Evolutionary conservation across 37 sponge, comb jelly and placozoan species (phyloP).

Genomic region (Tethya wilhelma): DNA sequence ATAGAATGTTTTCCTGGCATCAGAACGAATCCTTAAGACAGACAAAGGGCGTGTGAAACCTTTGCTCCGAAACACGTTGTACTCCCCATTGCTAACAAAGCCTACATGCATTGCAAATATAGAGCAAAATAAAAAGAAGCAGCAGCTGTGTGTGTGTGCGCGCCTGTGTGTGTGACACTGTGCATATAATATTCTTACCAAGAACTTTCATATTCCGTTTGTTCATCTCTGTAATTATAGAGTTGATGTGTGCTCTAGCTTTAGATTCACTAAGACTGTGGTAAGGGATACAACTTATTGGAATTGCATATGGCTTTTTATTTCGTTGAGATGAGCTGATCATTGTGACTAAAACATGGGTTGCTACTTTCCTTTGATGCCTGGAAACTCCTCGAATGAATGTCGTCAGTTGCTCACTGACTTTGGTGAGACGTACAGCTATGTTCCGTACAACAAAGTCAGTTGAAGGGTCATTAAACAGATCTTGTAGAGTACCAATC

Average conservation of each 20-base stretch:
- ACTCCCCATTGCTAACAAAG: background rate
- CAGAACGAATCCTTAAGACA: background rate
- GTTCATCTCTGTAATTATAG: background rate
- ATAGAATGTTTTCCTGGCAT: background rate
- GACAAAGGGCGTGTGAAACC: background rate
- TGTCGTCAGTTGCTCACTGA: background rate
- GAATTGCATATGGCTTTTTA: constrained; percentile 46
- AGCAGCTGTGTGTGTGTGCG: constrained; percentile 49
- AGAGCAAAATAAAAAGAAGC: no score
- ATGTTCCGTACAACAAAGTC: background rate
- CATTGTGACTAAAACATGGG: constrained; percentile 50
- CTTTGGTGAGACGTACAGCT: background rate
- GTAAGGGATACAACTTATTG: constrained; percentile 34
- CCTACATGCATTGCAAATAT: background rate
- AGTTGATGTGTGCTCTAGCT: background rate
- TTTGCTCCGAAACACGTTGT: background rate
- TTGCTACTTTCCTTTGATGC: constrained; percentile 17
- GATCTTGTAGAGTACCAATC: background rate
- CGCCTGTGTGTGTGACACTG: constrained; percentile 27
- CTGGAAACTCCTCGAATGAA: background rate
- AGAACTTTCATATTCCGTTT: background rate
- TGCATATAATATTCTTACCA: background rate
- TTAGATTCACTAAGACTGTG: constrained; percentile 10
- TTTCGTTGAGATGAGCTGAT: constrained; percentile 24
- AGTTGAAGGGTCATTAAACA: background rate